Conservation (phyloP, 2,888 invertebrate genomes). For the Tenodera sinensis region DNA sequence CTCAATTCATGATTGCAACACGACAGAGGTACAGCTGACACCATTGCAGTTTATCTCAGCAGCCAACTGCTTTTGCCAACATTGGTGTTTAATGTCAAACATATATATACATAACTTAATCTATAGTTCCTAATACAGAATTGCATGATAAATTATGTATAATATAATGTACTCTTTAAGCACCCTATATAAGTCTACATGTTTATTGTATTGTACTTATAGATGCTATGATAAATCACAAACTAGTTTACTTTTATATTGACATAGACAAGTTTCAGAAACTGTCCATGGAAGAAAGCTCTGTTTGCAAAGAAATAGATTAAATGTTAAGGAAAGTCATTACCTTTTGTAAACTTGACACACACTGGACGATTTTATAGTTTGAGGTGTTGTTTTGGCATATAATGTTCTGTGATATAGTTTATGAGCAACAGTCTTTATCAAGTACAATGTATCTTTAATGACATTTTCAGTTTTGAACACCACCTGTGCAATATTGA, state of each 20-base stretch:
- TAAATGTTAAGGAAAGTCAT: too few species aligned
- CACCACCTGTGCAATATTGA: too few species aligned
- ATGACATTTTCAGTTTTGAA: too few species aligned
- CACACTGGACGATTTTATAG: too few species aligned
- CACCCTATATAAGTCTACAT: not conserved
- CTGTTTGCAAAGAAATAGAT: not conserved
- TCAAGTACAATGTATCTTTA: too few species aligned
- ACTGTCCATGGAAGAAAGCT: not conserved
- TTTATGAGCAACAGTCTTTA: too few species aligned
- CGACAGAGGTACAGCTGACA: not conserved
- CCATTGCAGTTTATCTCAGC: not conserved
- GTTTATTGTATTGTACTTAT: slow-evolving; percentile 1
- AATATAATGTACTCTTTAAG: not conserved
- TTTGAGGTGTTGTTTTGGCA: too few species aligned
- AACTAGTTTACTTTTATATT: not conserved
- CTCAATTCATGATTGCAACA: not conserved
- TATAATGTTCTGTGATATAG: too few species aligned
- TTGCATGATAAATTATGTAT: not conserved
- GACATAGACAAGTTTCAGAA: not conserved
- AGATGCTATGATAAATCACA: not conserved
- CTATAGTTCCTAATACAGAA: slow-evolving; percentile 21
- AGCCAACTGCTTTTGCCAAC: not conserved
- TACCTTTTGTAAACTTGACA: too few species aligned
- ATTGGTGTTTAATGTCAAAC: not conserved
- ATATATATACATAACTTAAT: slow-evolving; percentile 14